Conservation (phyloP, 2,797 vertebrate genomes). For the Amphiprion clarkii region DNA sequence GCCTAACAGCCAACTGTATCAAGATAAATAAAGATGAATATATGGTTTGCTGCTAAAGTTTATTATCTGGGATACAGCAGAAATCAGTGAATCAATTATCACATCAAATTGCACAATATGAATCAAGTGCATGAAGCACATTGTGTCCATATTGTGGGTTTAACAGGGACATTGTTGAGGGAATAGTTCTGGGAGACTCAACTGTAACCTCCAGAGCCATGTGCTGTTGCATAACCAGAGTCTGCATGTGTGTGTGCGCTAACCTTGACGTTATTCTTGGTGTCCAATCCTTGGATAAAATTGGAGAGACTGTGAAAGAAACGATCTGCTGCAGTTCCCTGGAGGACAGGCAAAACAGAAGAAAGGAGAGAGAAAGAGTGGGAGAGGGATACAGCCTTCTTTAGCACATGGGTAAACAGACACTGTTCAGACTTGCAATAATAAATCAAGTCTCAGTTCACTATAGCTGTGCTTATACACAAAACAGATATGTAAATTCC, state of each 20-base stretch:
- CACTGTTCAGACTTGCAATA: constrained; percentile 12
- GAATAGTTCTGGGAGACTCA: neutral
- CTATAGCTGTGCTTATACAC: neutral
- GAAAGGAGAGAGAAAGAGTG: neutral
- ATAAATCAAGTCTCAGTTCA: neutral
- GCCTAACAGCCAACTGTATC: no score
- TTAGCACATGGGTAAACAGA: constrained; percentile 15
- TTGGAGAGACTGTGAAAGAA: constrained; percentile 91
- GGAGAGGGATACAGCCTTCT: constrained; percentile 1
- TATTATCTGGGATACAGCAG: neutral
- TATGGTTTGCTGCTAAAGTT: neutral
- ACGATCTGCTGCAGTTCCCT: constrained; percentile 93
- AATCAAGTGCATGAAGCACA: neutral
- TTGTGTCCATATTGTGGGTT: neutral
- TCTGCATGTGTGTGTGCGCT: constrained; percentile 23
- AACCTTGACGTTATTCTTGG: constrained; percentile 97
- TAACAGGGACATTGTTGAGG: neutral
- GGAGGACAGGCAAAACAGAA: constrained; percentile 24
- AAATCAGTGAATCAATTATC: neutral
- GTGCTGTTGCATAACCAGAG: constrained; percentile 23
- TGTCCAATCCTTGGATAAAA: constrained; percentile 93
- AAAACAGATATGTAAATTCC: neutral
- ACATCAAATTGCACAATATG: neutral
- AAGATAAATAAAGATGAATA: neutral
- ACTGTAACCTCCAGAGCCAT: constrained; percentile 10